Base-by-base conservation (phyloP, 53 echinoderm and acorn worm species). In the Hippasteria phrygiana region DNA sequence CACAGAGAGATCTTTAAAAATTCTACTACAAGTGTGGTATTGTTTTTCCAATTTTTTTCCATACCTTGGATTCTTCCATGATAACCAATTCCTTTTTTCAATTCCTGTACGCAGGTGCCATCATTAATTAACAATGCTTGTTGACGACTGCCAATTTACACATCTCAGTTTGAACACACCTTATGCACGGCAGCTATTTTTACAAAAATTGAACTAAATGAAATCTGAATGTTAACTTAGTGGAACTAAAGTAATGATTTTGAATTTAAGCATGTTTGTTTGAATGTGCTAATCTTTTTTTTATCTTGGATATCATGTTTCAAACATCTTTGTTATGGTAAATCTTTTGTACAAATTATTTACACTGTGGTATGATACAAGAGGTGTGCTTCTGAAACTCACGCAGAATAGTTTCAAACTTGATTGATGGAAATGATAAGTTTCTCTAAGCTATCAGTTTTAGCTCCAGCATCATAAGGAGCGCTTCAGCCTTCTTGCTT, bases 401-500 rank as follows among this genome's bases (percentile, higher is more conserved):
- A 17, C 9, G 24, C 1, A 31, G 3, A 33, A 10, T 39, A 43
- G 62, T 20, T 38, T 33, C 16, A 38, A 47, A 47, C 48, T 10
- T 13, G 11, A 27, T 4, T 11, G 12, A 18, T 43, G 13, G 5
- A 75, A 4, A n/a, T 80, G 20, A 24, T 63, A 29, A 5, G 6
- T 62, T 64, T 14, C 14, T 18, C 46, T 46, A 90, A n/a, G 81
- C 82, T n/a, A 82, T 43, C 43, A 80, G 62, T 50, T 90, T 79
- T 22, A 39, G 43, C 46, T 89, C 66, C 22, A 89, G n/a, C 32
- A 71, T 46, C 59, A 34, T 46, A 17, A 59, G 32, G 22, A 82
- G 81, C 2, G 73, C 73, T 31, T 71, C 73, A 6, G 65, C 74
- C 43, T 40, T 80, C 71, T 64, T 67, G 46, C 65, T 65, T 27